Evolutionary conservation across 2,797 vertebrate genomes (phyloP).

Genomic region (Anguilla anguilla): DNA sequence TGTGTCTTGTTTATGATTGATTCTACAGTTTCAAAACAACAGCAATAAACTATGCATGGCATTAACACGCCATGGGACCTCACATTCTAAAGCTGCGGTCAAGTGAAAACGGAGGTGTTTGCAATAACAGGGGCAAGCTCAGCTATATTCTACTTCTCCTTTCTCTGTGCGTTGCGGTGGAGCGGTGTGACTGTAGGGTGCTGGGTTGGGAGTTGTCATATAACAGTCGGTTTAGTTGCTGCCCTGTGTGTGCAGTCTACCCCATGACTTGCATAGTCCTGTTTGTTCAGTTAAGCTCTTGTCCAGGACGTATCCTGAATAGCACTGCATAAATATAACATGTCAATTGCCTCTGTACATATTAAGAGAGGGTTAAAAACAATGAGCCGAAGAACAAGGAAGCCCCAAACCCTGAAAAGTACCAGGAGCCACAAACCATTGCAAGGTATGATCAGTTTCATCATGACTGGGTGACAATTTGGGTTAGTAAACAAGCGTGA

Average conservation of each 20-base stretch:
- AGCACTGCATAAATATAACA: neutral
- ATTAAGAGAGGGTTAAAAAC: constrained; percentile 3
- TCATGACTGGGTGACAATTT: neutral
- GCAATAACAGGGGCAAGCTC: neutral
- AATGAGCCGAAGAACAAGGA: neutral
- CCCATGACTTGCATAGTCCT: neutral
- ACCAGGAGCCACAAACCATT: neutral
- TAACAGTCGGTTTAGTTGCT: neutral
- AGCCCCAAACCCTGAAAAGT: neutral
- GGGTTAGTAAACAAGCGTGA: constrained; percentile 21
- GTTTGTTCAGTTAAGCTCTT: neutral
- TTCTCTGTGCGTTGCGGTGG: constrained; percentile 4
- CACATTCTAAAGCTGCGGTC: neutral
- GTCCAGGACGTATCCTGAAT: neutral
- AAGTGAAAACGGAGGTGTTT: neutral
- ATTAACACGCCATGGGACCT: neutral
- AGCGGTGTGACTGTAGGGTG: neutral
- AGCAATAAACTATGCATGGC: neutral
- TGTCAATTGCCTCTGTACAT: neutral
- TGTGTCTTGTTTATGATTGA: neutral
- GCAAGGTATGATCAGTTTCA: neutral
- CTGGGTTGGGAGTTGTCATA: neutral
- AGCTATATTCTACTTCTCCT: neutral
- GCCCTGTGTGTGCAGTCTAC: neutral
- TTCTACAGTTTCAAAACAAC: neutral